Base-by-base conservation (phyloP, 2,113 vertebrate species). In the Aix galericulata region DNA sequence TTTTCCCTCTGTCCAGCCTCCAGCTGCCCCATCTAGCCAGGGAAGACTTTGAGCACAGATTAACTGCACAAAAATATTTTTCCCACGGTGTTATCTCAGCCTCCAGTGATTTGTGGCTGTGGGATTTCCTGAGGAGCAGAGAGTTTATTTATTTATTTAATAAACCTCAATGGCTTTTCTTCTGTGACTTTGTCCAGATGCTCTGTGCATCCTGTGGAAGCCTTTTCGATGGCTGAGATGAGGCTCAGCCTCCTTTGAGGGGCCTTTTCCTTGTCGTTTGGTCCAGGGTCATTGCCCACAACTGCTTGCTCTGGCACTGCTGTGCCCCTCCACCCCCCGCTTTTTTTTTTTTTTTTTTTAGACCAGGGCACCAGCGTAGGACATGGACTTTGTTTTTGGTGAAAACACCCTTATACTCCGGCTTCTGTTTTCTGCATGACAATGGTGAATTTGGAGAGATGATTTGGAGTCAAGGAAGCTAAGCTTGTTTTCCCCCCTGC, bases 361-460 rank as follows among this genome's bases (percentile, higher is more conserved):
- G 32, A 69, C 4, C 11, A 36, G 17, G 25, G 22, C 38, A 55
- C 23, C 29, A 71, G 66, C 1, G 0, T 27, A 44, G 36, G 42
- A 12, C 13, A 32, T 0, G 1, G 50, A 25, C 11, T 25, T 52
- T 52, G 40, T 52, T 25, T 52, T 13, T 23, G 48, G 48, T 52
- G 50, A 52, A 53, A 66, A 4, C 32, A 66, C 55, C 11, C 73
- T 9, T 72, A 36, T 3, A 17, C 38, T 12, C 26, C 55, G 1
- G 3, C 29, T 8, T 48, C 40, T 48, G 40, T 42, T n/a, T 81
- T 8, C 74, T 48, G 20, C 0, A 0, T 16, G 32, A 4, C 2
- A 3, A 11, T 69, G 50, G 6, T 32, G 44, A 34, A 25, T 44
- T 66, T 17, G 36, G 74, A 63, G 64, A 36, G 15, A 18, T 81